Evolutionary conservation across 2,113 vertebrate species (phyloP).

Genomic region (Anolis sagrei): DNA sequence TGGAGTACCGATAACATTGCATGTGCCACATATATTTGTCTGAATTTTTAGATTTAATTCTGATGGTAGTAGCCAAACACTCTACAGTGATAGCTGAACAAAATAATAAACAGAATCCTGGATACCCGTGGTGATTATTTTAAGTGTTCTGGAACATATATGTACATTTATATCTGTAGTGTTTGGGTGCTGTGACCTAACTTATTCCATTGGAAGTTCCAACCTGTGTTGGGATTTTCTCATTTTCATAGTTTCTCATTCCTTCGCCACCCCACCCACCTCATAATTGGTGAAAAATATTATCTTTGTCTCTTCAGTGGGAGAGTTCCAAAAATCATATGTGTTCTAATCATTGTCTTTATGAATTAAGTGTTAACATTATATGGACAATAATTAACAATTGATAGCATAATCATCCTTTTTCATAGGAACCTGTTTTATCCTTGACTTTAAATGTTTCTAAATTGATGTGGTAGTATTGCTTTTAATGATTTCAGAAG

Average conservation of each 20-base stretch:
- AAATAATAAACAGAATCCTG: not conserved
- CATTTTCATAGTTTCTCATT: too few relatives aligned
- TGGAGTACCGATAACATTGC: not conserved
- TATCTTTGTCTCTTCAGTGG: too few relatives aligned
- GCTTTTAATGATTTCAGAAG: not conserved
- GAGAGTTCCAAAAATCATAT: too few relatives aligned
- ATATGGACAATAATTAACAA: not conserved
- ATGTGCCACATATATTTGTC: not conserved
- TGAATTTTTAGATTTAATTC: not conserved
- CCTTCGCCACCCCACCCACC: too few relatives aligned
- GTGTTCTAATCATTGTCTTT: not conserved
- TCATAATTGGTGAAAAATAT: too few relatives aligned
- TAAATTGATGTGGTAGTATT: not conserved
- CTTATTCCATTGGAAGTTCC: not conserved
- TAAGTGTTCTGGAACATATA: not conserved
- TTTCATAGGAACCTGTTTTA: not conserved
- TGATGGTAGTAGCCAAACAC: not conserved
- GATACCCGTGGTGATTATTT: not conserved
- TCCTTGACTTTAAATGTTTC: not conserved
- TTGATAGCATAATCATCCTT: not conserved
- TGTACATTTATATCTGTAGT: not conserved
- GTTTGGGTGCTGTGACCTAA: not conserved
- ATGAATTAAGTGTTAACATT: not conserved
- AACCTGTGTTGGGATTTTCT: too few relatives aligned
- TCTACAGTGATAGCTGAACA: not conserved